Percentiles rank a stretch among this genome's conserved stretches.
phyloP scores from a whole-genome alignment of 2,888 invertebrate genomes.

The Marronus borbonicus region DNA sequence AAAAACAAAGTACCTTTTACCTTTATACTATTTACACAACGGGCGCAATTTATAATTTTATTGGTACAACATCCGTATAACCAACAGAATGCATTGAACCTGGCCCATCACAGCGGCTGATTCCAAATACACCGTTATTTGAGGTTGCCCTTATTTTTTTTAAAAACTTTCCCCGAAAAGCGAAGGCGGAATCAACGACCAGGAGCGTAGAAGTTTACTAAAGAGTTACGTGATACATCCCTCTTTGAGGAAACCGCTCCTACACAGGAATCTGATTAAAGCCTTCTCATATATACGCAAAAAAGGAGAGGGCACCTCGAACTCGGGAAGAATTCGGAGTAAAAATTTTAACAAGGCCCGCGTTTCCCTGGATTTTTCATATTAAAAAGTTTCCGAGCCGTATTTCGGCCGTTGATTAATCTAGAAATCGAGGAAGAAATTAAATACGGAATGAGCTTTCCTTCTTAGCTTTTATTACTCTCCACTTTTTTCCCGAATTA shows the following conservation, averaged over 20 bases:
- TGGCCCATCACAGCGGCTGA: no score
- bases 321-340: slow-evolving; percentile 8
- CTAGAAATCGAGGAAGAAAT: slow-evolving; percentile 13
- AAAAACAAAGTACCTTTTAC: no score
- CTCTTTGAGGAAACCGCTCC: background rate
- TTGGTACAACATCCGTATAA: no score
- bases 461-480: no score
- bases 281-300: background rate
- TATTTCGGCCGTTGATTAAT: slow-evolving; percentile 24
- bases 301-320: background rate
- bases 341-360: background rate
- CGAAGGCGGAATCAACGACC: background rate
- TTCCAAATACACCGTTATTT: no score
- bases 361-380: slow-evolving; percentile 23
- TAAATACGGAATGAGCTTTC: slow-evolving; percentile 17
- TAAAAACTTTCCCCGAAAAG: background rate
- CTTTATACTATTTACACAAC: no score
- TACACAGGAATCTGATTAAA: slow-evolving; percentile 14
- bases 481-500: background rate
- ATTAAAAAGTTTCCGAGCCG: slow-evolving; percentile 17
- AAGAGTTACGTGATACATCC: slow-evolving; percentile 16
- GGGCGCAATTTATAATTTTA: no score
- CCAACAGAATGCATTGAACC: no score
- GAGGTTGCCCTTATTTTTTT: background rate
- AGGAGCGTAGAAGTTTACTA: slow-evolving; percentile 7